Conservation (phyloP, 2,113 vertebrate genomes). For the Desmodus rotundus region DNA sequence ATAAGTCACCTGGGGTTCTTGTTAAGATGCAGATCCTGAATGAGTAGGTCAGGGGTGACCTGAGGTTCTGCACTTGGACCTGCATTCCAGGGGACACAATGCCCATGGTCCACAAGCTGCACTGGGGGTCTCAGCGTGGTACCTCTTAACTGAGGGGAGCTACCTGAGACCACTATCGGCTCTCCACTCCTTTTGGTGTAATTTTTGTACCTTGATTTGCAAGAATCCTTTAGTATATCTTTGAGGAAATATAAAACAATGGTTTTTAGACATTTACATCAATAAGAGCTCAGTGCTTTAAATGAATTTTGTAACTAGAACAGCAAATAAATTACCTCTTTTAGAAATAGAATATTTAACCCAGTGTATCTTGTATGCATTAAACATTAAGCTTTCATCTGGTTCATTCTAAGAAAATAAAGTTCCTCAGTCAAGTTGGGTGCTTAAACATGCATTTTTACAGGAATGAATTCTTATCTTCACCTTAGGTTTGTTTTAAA, state of each 20-base stretch:
- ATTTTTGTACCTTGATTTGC: not conserved
- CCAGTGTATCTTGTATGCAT: not conserved
- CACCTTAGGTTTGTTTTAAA: slow-evolving; percentile 18
- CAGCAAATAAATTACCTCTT: not conserved
- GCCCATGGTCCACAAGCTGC: not conserved
- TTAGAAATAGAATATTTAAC: slow-evolving; percentile 26
- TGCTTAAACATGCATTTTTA: not conserved
- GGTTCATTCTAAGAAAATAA: slow-evolving; percentile 21
- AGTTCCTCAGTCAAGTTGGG: not conserved
- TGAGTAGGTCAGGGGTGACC: not conserved
- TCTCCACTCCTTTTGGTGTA: not conserved
- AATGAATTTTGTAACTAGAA: slow-evolving; percentile 11
- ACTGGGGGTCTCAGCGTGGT: not conserved
- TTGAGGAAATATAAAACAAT: not conserved
- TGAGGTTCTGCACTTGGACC: not conserved
- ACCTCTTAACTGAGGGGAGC: not conserved
- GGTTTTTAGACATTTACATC: not conserved
- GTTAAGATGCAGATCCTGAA: not conserved
- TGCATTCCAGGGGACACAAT: not conserved
- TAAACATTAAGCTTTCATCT: not conserved
- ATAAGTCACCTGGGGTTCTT: not conserved
- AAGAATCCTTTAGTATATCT: not conserved
- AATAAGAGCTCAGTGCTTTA: not conserved
- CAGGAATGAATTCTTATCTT: slow-evolving; percentile 6
- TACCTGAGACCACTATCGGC: not conserved